A percentile compares a stretch with the other conserved stretches of the same genome.
These are phyloP conservation scores for Thymelicus acteon DNA, from an alignment of 2,888 invertebrate species.

Conservation along the genomic window DNA sequence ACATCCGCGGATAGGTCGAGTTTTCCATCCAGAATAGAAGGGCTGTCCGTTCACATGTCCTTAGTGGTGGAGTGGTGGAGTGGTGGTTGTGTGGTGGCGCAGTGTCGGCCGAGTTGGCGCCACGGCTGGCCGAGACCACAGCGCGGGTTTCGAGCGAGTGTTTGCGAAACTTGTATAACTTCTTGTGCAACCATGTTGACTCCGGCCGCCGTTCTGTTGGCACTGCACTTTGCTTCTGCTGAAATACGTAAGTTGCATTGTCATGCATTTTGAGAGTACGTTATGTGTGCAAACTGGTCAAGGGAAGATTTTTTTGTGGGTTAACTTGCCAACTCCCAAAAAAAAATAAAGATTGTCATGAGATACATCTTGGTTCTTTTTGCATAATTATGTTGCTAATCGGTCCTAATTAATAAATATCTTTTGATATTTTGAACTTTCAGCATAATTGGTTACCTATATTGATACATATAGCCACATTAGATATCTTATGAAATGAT, in stretches of 20 bases:
- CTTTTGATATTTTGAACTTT: too few relatives aligned
- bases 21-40: slow-evolving; percentile 52
- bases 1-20: slow-evolving; percentile 31
- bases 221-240: slow-evolving; percentile 68
- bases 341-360: too few relatives aligned
- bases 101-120: slow-evolving; percentile 73
- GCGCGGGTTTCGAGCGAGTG: slow-evolving; percentile 43
- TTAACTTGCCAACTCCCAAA: too few relatives aligned
- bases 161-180: slow-evolving; percentile 54
- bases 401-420: too few relatives aligned
- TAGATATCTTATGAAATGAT: too few relatives aligned
- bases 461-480: too few relatives aligned
- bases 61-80: slow-evolving; percentile 49
- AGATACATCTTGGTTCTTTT: too few relatives aligned
- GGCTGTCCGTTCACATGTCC: slow-evolving; percentile 62
- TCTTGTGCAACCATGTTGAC: slow-evolving; percentile 72
- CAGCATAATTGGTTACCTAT: too few relatives aligned
- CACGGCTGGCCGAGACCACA: slow-evolving; percentile 67
- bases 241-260: slow-evolving; percentile 71
- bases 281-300: too few relatives aligned
- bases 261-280: too few relatives aligned
- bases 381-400: too few relatives aligned
- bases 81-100: slow-evolving; percentile 55
- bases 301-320: too few relatives aligned
- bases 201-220: slow-evolving; percentile 60